These are phyloP conservation scores for Myanophis thanlyinensis DNA, from an alignment of 2,113 vertebrate genomes.

Conservation along the genomic window DNA sequence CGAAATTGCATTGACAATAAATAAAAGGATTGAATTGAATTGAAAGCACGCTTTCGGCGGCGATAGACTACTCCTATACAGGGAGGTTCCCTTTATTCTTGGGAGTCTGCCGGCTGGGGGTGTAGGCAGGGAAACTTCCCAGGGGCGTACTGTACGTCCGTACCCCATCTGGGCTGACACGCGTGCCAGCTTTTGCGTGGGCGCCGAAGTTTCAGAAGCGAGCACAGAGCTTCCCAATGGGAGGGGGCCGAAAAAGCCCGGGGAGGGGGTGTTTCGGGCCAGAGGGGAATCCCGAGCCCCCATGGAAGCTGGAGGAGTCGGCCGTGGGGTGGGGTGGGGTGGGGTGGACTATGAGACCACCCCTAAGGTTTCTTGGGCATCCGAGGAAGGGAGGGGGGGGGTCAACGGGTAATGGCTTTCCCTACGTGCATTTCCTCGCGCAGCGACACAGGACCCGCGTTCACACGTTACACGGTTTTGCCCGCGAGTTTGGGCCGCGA, in stretches of 20 bases:
- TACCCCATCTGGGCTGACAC: neutral
- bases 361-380: neutral
- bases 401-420: neutral
- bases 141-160: too few species aligned
- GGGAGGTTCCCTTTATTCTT: neutral
- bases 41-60: too few species aligned
- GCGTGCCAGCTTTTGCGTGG: neutral
- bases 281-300: neutral
- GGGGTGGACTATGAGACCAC: neutral
- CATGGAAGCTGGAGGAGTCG: neutral
- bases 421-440: neutral
- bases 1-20: too few species aligned
- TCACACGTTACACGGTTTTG: neutral
- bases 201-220: neutral
- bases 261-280: neutral
- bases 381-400: neutral
- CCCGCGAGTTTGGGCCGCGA: neutral
- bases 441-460: neutral
- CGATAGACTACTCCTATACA: neutral
- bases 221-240: neutral
- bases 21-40: too few species aligned
- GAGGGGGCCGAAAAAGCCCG: neutral
- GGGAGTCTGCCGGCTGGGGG: too few species aligned
- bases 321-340: fast-evolving
- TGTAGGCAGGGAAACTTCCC: neutral